Evolutionary conservation across 1,140 invertebrate genomes (phyloP).

Genomic region (Conus betulinus): DNA sequence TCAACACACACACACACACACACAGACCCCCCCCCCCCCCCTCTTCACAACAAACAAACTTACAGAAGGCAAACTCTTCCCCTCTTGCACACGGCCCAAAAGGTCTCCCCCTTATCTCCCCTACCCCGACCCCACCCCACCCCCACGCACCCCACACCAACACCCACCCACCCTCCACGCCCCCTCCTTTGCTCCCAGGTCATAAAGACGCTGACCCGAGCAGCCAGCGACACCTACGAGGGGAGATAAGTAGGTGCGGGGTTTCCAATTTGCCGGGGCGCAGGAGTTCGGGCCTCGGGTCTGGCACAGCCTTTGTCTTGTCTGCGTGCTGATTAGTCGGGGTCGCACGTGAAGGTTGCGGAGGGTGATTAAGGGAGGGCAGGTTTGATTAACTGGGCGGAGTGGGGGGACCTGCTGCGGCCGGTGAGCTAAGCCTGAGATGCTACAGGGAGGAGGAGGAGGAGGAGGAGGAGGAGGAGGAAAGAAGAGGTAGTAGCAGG

Average conservation of each 20-base stretch:
- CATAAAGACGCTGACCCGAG: background rate
- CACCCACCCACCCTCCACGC: background rate
- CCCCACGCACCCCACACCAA: background rate
- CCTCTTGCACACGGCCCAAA: too few relatives aligned
- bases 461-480: too few relatives aligned
- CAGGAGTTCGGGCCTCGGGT: background rate
- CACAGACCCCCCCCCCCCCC: background rate
- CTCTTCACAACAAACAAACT: too few relatives aligned
- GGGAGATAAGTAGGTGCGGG: slow-evolving; percentile 9
- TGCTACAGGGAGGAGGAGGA: too few relatives aligned
- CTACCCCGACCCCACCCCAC: background rate
- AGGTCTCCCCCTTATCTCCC: too few relatives aligned
- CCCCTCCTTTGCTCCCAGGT: background rate
- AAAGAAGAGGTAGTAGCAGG: too few relatives aligned
- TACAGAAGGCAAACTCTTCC: too few relatives aligned
- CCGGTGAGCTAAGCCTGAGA: too few relatives aligned
- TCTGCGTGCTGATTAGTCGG: background rate
- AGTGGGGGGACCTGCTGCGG: background rate
- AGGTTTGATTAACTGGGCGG: background rate
- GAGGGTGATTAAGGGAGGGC: background rate
- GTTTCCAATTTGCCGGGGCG: background rate
- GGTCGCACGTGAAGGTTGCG: slow-evolving; percentile 5
- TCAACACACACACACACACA: background rate
- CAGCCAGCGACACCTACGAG: background rate
- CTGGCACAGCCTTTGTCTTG: background rate